Evolutionary conservation across 2,113 vertebrate species (phyloP), one percentile per base, ranked within the genome.

Genomic region (Ptyas mucosa): DNA sequence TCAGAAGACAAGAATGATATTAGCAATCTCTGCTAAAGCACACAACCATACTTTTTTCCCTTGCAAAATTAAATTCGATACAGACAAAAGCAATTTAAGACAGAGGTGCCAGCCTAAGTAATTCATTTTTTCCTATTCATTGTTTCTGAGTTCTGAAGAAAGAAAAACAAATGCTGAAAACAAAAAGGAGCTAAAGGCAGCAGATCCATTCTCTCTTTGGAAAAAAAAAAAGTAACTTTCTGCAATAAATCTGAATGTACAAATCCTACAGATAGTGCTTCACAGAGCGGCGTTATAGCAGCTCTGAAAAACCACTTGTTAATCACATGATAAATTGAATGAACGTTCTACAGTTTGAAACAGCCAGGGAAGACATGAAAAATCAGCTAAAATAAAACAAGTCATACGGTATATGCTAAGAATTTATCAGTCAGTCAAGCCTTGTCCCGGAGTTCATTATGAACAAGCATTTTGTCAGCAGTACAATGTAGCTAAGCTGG

Each of bases 321-420:
- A 89, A 88, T n/a, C n/a, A 53, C 52, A 1, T 8, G 5, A 21
- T 23, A 29, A 23, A 14, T 23, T 55, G 52, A 54, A 94, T 7
- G 26, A 57, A 64, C n/a, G 15, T 54, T 26, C 5, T 46, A 92
- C 81, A n/a, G 23, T 85, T 34, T 49, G 86, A 39, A 61, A 94
- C 54, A 51, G 21, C 10, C 6, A 49, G 53, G n/a, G 15, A 43
- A 15, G 29, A 34, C 18, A 87, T 90, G 81, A n/a, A 23, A 57
- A 87, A 39, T n/a, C 23, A 14, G 26, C 3, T 52, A 53, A 69
- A 87, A 24, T 53, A 34, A 52, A 64, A 8, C 34, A 24, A 69
- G 46, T 87, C 94, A 92, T 88, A n/a, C 11, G n/a, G 61, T 34
- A 87, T 51, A 34, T 18, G 15, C 18, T 57, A 92, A 93, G 91